Evolutionary conservation across 2,113 vertebrate genomes (phyloP).

Genomic region (Gila orcuttii): DNA sequence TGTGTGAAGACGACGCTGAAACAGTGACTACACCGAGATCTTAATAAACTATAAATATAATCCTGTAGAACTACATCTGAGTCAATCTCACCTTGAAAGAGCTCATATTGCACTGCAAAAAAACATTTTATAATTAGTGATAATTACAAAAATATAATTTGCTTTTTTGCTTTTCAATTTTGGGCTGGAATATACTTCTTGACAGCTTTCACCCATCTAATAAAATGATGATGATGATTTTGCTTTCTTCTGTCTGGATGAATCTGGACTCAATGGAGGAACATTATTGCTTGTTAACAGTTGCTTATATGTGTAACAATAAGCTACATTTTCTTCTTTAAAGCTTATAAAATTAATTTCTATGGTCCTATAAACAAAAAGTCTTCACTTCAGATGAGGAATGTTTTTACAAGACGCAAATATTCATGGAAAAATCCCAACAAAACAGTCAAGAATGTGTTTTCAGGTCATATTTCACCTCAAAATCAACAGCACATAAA

Average conservation of each 20-base stretch:
- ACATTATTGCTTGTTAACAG: slow-evolving; percentile 58
- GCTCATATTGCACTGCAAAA: not conserved
- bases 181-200: no score
- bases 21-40: not conserved
- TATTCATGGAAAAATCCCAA: no score
- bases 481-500: no score
- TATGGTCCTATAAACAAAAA: not conserved
- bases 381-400: not conserved
- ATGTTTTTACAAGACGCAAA: not conserved
- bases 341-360: slow-evolving; percentile 17
- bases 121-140: no score
- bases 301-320: slow-evolving; percentile 33
- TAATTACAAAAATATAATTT: no score
- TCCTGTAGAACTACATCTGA: not conserved
- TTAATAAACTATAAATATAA: not conserved
- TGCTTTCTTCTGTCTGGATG: not conserved
- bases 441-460: not conserved
- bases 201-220: not conserved
- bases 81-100: not conserved
- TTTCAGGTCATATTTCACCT: not conserved
- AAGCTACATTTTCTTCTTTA: slow-evolving; percentile 25
- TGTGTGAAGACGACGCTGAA: no score
- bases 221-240: no score
- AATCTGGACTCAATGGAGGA: not conserved
- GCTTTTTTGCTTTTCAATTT: not conserved